Base-by-base conservation (phyloP, 2,797 vertebrate genomes). In the Fistularia commersonii region DNA sequence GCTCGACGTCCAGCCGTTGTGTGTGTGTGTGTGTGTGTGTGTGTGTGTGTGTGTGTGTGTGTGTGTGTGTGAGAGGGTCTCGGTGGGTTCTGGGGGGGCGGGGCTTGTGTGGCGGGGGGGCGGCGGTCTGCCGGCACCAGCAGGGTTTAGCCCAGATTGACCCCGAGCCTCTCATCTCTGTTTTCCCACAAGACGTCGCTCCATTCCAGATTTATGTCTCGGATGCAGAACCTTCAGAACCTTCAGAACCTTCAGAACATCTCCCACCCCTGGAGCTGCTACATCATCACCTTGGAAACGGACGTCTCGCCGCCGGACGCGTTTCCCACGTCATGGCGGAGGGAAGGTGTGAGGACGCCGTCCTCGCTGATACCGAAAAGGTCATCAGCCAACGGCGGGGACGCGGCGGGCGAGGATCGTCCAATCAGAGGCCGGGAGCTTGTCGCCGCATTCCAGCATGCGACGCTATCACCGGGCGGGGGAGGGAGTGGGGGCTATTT, bases 141-240 rank as follows among this genome's bases (percentile, higher is more conserved):
- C 59, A 40, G 73, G 65, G 84, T 79, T 87, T 84, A 66, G 79
- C 62, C 55, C 79, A 66, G 57, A 53, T 37, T 51, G 76, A 87
- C 81, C 76, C 44, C 6, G 4, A 80, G 83, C 63, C 74, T 69
- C 38, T 80, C 80, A 76, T 73, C 79, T 81, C 57, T 11, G 44
- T 57, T 65, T 86, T 88, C 82, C 83, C 82, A 87, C 77, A 84
- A 79, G 72, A 82, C 41, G 39, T 62, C 77, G 72, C 66, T 84
- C 74, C 60, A 0, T 8, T 6, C 63, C 81, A 84, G 81, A 88
- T 87, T 85, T 87, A 87, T 77, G 83, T 60, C 54, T 64, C 32
- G 0, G 71, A 57, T 34, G 9, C 64, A 54, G 53, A 75, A 58
- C 40, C 36, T n/a, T n/a, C n/a, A n/a, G n/a, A n/a, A n/a, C n/a